Percentiles rank a stretch among this genome's conserved stretches.
phyloP scores from a whole-genome alignment of 2,888 invertebrate species.

The Leptarthrus brevirostris region DNA sequence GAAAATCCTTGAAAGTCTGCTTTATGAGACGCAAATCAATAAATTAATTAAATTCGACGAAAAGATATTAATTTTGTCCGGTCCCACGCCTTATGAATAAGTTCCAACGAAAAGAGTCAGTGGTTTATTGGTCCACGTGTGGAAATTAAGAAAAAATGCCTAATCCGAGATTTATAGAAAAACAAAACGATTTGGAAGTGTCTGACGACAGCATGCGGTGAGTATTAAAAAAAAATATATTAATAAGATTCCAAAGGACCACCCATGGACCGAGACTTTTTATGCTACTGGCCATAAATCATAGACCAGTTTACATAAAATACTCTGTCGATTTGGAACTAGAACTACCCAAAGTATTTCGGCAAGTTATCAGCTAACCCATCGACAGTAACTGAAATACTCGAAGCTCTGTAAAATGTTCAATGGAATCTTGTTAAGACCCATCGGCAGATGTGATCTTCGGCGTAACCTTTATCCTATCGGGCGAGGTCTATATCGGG shows the following conservation, averaged over 20 bases:
- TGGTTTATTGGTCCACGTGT: neutral
- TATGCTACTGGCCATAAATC: slow-evolving; percentile 35
- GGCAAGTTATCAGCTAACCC: neutral
- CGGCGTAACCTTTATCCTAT: slow-evolving; percentile 9
- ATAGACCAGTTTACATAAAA: slow-evolving; percentile 26
- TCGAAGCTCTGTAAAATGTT: slow-evolving; percentile 7
- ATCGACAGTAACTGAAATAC: slow-evolving; percentile 28
- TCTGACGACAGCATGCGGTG: slow-evolving; percentile 22
- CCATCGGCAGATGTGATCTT: slow-evolving; percentile 25
- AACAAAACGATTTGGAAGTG: slow-evolving; percentile 24
- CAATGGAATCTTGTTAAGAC: slow-evolving; percentile 9
- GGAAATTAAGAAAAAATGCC: neutral
- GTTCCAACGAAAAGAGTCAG: no score
- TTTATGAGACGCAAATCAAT: no score
- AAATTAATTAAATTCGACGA: slow-evolving; percentile 20
- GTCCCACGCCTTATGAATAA: neutral
- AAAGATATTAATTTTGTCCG: neutral
- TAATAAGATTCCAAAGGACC: slow-evolving; percentile 37
- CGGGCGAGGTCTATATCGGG: neutral
- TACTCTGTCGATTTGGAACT: neutral
- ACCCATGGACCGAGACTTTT: slow-evolving; percentile 23
- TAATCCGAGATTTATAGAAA: slow-evolving; percentile 17
- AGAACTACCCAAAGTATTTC: slow-evolving; percentile 1
- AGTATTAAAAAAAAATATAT: slow-evolving; percentile 14
- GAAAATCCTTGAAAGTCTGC: no score